phyloP scores from a whole-genome alignment of 2,797 vertebrate genomes.

The Halcyon badia region DNA sequence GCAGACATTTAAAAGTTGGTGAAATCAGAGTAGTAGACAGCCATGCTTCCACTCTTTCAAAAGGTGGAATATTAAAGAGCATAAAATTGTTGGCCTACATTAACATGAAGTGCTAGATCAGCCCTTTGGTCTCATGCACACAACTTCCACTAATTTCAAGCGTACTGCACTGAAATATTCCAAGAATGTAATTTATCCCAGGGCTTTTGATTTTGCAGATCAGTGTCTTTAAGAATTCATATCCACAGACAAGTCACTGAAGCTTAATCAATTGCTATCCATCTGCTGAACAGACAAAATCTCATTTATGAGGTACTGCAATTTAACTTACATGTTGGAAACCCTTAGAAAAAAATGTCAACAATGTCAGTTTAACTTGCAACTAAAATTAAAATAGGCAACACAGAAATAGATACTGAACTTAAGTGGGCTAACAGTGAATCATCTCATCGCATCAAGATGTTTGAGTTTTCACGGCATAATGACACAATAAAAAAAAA shows the following conservation, averaged over 20 bases:
- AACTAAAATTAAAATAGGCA: constrained; percentile 45
- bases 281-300: constrained; percentile 24
- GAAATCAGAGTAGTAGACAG: background rate
- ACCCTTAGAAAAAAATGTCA: background rate
- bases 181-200: background rate
- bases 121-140: background rate
- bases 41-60: background rate
- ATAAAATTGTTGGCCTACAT: background rate
- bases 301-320: background rate
- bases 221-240: constrained; percentile 53
- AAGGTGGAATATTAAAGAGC: background rate
- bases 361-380: constrained; percentile 27
- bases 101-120: background rate
- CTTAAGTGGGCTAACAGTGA: background rate
- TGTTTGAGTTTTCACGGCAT: background rate
- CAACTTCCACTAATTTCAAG: background rate
- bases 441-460: constrained; percentile 39
- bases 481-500: background rate
- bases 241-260: constrained; percentile 28
- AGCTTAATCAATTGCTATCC: constrained; percentile 17
- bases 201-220: background rate
- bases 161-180: background rate
- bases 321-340: constrained; percentile 27
- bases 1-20: background rate
- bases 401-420: constrained; percentile 29